A percentile compares a stretch with the other conserved stretches of the same genome.
Evolutionary conservation across 2,888 invertebrate species (phyloP).

Genomic region (Slavum lentiscoides): DNA sequence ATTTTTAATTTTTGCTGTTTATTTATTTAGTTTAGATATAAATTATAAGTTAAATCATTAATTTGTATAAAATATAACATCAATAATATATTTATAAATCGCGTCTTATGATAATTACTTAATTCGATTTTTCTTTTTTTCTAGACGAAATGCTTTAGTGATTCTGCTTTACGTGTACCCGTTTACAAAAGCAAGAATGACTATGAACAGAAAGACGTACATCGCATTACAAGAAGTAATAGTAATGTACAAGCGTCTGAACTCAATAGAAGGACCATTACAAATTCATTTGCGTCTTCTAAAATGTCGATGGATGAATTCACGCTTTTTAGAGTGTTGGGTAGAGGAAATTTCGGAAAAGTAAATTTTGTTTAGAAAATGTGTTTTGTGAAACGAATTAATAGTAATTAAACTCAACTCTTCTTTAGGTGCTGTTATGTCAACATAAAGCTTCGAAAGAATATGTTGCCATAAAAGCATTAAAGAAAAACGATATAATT

Average conservation of each 20-base stretch:
- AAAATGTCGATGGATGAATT: constrained; percentile 86
- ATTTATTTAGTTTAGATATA: not conserved
- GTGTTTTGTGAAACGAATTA: not conserved
- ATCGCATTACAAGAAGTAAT: constrained; percentile 2
- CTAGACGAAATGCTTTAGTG: constrained; percentile 13
- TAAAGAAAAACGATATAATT: constrained; percentile 99
- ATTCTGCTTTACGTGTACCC: constrained; percentile 37
- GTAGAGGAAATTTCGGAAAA: constrained; percentile 99
- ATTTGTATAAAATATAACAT: not conserved
- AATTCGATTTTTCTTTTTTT: not conserved
- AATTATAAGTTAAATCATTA: not conserved
- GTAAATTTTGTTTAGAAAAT: constrained; percentile 62
- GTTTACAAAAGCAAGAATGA: not conserved
- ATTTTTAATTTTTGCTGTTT: not conserved
- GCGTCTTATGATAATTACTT: not conserved
- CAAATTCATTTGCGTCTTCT: constrained; percentile 39
- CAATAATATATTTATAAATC: not conserved
- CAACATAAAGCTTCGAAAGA: constrained; percentile 91
- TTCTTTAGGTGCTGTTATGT: constrained; percentile 75
- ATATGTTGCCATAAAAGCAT: constrained; percentile 97
- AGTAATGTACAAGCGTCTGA: not conserved
- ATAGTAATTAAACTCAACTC: not conserved
- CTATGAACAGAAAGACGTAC: constrained; percentile 11
- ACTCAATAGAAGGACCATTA: not conserved
- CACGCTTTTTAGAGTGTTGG: constrained; percentile 91